Conservation (phyloP, 2,113 vertebrate genomes). For the Gavialis gangeticus region DNA sequence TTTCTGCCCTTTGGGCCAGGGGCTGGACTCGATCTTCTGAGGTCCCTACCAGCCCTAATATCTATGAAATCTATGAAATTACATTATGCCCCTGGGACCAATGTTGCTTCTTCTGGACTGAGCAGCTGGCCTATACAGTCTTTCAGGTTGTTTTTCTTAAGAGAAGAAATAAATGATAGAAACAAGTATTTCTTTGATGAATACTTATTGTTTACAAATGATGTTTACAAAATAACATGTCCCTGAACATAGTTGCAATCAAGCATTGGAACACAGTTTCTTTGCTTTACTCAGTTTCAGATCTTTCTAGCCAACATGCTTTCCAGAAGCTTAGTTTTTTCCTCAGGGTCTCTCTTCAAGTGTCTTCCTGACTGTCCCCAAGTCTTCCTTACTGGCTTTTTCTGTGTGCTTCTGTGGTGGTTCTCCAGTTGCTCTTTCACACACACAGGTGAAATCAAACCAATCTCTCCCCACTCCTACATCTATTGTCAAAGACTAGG, state of each 20-base stretch:
- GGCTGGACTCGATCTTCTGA: too few species aligned
- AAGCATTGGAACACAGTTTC: conserved; percentile 51
- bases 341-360: background rate
- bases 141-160: background rate
- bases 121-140: background rate
- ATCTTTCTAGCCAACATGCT: background rate
- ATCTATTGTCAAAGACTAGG: background rate
- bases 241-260: conserved; percentile 19
- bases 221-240: background rate
- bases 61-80: background rate
- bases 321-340: background rate
- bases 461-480: background rate
- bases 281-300: background rate
- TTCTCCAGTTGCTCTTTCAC: background rate
- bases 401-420: background rate
- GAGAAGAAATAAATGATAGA: background rate
- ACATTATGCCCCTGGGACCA: background rate
- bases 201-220: background rate
- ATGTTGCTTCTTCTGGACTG: background rate
- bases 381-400: background rate
- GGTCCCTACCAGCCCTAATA: too few species aligned
- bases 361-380: background rate
- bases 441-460: background rate
- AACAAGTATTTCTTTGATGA: background rate
- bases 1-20: too few species aligned